Conservation (phyloP, 2,888 invertebrate species). For the Machimus atricapillus region DNA sequence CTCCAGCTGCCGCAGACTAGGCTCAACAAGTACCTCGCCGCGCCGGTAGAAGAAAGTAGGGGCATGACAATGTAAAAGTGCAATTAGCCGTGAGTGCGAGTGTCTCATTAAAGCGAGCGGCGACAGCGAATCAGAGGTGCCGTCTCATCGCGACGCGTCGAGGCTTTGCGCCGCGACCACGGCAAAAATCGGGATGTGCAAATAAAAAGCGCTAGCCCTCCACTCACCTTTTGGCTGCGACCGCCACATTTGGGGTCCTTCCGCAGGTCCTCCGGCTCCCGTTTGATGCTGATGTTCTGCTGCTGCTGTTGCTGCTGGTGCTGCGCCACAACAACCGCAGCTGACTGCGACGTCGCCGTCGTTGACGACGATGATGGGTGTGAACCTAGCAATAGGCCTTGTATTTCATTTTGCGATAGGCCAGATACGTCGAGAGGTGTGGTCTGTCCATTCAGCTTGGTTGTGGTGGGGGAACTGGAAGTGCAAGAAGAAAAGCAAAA, state of each 20-base stretch:
- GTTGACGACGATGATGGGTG: conserved; percentile 60
- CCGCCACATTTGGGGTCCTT: conserved; percentile 62
- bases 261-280: conserved; percentile 63
- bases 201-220: not conserved
- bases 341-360: conserved; percentile 47
- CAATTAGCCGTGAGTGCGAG: conserved; percentile 31
- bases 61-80: conserved; percentile 16
- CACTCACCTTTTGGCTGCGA: conserved; percentile 61
- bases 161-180: not conserved
- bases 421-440: conserved; percentile 64
- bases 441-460: conserved; percentile 63
- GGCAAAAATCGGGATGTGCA: not conserved
- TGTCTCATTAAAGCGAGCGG: not conserved
- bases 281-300: conserved; percentile 61
- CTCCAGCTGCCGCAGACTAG: conserved; percentile 11
- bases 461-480: conserved; percentile 58
- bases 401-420: conserved; percentile 64
- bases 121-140: conserved; percentile 32
- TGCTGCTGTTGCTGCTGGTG: conserved; percentile 52
- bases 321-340: conserved; percentile 51
- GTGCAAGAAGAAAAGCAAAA: conserved; percentile 43
- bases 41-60: conserved; percentile 14
- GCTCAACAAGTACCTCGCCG: not conserved
- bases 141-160: not conserved
- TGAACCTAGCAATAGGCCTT: conserved; percentile 63